Percentiles rank a stretch among this genome's conserved stretches.
These are phyloP conservation scores for Bradypodion pumilum DNA, from an alignment of 2,797 vertebrate species.

Conservation along the genomic window DNA sequence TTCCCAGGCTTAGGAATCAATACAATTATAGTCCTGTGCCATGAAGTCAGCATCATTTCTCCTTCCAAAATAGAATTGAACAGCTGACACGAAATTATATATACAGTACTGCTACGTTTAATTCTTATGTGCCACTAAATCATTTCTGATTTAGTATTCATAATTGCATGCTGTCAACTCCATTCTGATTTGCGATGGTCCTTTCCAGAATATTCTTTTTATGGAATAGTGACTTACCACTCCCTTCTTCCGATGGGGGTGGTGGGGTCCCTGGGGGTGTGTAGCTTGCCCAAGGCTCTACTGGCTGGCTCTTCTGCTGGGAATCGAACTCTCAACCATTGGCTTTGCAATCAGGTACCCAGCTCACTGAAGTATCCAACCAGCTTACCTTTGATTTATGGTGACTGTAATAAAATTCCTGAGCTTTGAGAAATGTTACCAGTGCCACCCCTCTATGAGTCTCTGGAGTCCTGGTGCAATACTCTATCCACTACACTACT, in stretches of 20 bases:
- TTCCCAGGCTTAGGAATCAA: too few relatives aligned
- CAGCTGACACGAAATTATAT: too few relatives aligned
- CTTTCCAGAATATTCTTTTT: background rate
- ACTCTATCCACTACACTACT: background rate
- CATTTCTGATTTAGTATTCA: background rate
- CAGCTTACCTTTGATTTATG: too few relatives aligned
- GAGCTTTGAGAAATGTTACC: background rate
- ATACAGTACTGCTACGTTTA: background rate
- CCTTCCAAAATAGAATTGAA: too few relatives aligned
- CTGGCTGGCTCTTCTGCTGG: too few relatives aligned
- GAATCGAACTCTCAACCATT: too few relatives aligned
- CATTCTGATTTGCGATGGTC: background rate
- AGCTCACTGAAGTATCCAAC: too few relatives aligned
- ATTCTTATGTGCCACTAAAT: background rate
- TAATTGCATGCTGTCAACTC: too few relatives aligned
- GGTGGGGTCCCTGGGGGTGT: background rate
- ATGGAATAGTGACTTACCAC: background rate
- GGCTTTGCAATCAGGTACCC: too few relatives aligned
- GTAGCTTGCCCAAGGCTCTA: background rate
- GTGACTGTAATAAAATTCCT: too few relatives aligned
- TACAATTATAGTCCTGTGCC: too few relatives aligned
- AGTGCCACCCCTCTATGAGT: background rate
- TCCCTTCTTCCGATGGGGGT: background rate
- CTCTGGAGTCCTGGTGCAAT: background rate
- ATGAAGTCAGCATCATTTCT: too few relatives aligned